Evolutionary conservation across 2,888 invertebrate genomes (phyloP).

Genomic region (Eulithis prunata): DNA sequence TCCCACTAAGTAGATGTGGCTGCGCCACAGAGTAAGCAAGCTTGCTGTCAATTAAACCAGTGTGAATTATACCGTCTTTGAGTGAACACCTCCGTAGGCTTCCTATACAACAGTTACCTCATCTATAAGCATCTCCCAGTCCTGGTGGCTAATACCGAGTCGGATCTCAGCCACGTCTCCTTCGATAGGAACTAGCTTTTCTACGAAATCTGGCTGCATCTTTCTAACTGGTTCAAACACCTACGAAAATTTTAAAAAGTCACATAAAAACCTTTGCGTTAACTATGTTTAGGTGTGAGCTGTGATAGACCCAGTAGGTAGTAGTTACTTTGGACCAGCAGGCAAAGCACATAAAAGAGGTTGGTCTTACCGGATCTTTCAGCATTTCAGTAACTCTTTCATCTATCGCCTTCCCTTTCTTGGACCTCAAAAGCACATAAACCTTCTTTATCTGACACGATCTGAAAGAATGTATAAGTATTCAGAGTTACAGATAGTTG

Average conservation of each 20-base stretch:
- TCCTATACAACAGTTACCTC: no score
- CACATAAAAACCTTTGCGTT: no score
- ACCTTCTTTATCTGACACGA: slow-evolving; percentile 14
- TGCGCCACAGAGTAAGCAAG: no score
- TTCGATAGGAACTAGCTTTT: slow-evolving; percentile 6
- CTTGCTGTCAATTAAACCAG: no score
- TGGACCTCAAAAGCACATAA: slow-evolving; percentile 9
- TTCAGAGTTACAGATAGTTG: no score
- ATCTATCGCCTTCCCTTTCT: slow-evolving; percentile 9
- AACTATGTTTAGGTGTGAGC: no score
- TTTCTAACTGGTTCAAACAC: slow-evolving; percentile 15
- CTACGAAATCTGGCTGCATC: slow-evolving; percentile 17
- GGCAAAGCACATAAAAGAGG: no score
- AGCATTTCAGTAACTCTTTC: slow-evolving; percentile 18
- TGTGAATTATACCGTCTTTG: no score
- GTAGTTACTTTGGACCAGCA: no score
- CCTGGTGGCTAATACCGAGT: slow-evolving; percentile 15
- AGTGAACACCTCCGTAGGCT: no score
- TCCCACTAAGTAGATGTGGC: no score
- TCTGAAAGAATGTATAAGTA: background rate
- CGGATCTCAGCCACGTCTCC: slow-evolving; percentile 20
- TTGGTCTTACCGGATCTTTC: slow-evolving; percentile 3
- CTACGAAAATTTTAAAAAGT: background rate
- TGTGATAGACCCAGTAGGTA: no score
- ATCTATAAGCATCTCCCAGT: slow-evolving; percentile 18